Evolutionary conservation across 2,888 invertebrate species (phyloP), one percentile per base, ranked within the genome.

Genomic region (Linnaemya tessellans): DNA sequence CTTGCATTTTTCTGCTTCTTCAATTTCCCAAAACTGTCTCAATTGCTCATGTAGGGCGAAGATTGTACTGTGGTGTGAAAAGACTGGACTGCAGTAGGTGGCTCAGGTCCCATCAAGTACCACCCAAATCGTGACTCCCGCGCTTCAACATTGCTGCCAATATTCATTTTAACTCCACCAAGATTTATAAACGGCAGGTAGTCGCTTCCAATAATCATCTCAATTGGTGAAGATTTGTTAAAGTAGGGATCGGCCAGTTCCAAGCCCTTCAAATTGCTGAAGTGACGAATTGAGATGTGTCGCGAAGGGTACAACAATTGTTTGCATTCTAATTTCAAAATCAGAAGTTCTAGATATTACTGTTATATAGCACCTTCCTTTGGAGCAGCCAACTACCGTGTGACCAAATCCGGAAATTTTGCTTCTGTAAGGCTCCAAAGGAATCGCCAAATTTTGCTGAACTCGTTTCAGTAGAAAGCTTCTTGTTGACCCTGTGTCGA

Each of bases 191-290:
- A 49, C 7, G 74, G 74, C 13, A 75, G 41, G 8, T 43, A 68
- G 35, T 82, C 77, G 5, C 82, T 77, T 1, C 62, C 75, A 10
- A 81, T 75, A 9, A 75, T 70, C 64, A 82, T 70, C 11, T 71
- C 77, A 13, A 75, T 75, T 2, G 51, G 1, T 1, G 68, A 10
- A 1, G 75, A 70, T 35, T 70, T 62, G 3, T 25, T 51, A 70
- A 70, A 75, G 13, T 65, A 15, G 0, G 81, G 75, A 46, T 75
- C 81, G n/a, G 81, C 81, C 1, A 81, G 13, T 9, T 58, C 10
- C n/a, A 67, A 10, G 0, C n/a, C 35, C 20, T 65, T n/a, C 5
- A 46, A 4, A 25, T 46, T 25, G 25, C 15, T 13, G 10, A 56
- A 15, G 3, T 25, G 2, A 11, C 11, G 11, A 15, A 65, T 46